Evolutionary conservation across 2,888 invertebrate genomes (phyloP), one percentile per base, ranked within the genome.

Genomic region (Galeruca laticollis): DNA sequence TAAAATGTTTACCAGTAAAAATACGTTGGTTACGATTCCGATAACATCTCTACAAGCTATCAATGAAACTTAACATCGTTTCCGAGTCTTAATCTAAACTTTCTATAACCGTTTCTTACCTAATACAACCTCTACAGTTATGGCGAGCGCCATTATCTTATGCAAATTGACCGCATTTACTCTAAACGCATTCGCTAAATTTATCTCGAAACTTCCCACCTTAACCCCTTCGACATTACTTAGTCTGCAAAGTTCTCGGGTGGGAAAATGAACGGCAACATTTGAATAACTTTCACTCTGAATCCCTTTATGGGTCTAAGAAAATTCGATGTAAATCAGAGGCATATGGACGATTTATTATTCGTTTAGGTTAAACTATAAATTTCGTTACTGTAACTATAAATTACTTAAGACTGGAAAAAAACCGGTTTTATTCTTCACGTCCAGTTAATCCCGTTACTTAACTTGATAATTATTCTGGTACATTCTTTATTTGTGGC

Each of bases 91-190:
- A 51, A 51, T 11, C 51, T 21, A 33, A 56, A 56, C n/a, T 56
- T 56, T 13, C 15, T 26, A 9, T 2, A 54, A 13, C 11, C 21
- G 54, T 54, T 63, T 26, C 63, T 4, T 31, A 51, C 18, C 37
- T 33, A 57, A 57, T 57, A 18, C 35, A 18, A 26, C 33, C 18
- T 33, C 47, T 47, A 43, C 40, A 49, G 49, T 35, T 65, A 43
- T 64, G 61, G 72, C 71, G 73, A 70, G 71, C 69, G 75, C 75
- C 75, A 73, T 75, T 78, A 77, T 72, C 74, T 73, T 72, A 78
- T 78, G 78, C 76, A 78, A 78, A 78, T 77, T 72, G 72, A 70
- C 71, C 70, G 73, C 76, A 75, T 78, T 77, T 75, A 73, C 73
- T 73, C 75, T 73, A 71, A 26, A 71, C 71, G 71, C 68, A 64